phyloP scores from a whole-genome alignment of 1,140 invertebrate genomes.

The Uloborus diversus region DNA sequence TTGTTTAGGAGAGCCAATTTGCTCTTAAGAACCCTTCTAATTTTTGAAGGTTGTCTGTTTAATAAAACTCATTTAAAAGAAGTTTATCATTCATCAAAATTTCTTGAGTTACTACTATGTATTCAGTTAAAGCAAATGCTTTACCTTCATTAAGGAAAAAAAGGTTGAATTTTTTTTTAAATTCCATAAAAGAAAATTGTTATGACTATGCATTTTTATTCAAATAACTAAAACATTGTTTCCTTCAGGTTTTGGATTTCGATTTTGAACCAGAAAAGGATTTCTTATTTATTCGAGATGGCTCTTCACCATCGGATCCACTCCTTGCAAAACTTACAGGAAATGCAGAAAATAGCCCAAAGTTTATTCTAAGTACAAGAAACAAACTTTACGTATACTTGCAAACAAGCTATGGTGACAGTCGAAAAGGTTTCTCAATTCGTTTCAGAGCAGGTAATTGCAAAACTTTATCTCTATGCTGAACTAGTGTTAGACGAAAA shows the following conservation, averaged over 20 bases:
- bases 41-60: too few relatives aligned
- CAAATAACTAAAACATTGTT: too few relatives aligned
- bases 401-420: constrained; percentile 80
- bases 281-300: constrained; percentile 89
- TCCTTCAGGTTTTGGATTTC: constrained; percentile 79
- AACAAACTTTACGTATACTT: constrained; percentile 91
- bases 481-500: not conserved
- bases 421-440: constrained; percentile 89
- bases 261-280: constrained; percentile 87
- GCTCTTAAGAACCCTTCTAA: too few relatives aligned
- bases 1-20: too few relatives aligned
- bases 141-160: too few relatives aligned
- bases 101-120: too few relatives aligned
- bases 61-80: too few relatives aligned
- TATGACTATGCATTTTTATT: too few relatives aligned
- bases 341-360: constrained; percentile 59
- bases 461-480: not conserved
- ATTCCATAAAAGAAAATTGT: too few relatives aligned
- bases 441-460: constrained; percentile 79
- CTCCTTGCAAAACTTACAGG: constrained; percentile 85
- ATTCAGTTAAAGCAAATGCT: too few relatives aligned
- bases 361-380: constrained; percentile 88
- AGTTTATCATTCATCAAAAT: too few relatives aligned
- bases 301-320: constrained; percentile 84
- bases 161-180: too few relatives aligned